These are phyloP conservation scores for Hedychridium roseum DNA, from an alignment of 2,888 invertebrate genomes.

Conservation along the genomic window DNA sequence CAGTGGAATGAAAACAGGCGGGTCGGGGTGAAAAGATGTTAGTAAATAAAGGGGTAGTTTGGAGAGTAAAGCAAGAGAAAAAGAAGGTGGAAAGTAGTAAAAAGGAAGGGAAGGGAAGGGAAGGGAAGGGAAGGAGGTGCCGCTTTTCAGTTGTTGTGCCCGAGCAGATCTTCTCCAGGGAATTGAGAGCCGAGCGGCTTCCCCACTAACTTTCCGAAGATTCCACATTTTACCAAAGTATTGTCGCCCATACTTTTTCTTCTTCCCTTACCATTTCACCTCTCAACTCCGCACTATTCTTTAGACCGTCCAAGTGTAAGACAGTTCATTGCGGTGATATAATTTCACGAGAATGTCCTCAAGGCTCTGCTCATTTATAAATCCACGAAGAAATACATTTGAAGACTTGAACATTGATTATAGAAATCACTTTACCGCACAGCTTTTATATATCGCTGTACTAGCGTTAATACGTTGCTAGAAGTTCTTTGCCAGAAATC, in stretches of 20 bases:
- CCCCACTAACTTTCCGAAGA: conserved; percentile 35
- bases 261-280: conserved; percentile 18
- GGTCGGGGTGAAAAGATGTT: too few relatives aligned
- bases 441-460: too few relatives aligned
- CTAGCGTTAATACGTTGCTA: too few relatives aligned
- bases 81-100: background rate
- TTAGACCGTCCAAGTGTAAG: background rate
- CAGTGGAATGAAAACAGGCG: too few relatives aligned
- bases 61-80: too few relatives aligned
- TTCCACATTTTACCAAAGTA: conserved; percentile 24
- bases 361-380: background rate
- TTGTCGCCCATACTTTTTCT: conserved; percentile 9
- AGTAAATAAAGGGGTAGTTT: too few relatives aligned
- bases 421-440: too few relatives aligned
- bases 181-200: conserved; percentile 15
- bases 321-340: background rate
- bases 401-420: too few relatives aligned
- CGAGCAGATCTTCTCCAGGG: conserved; percentile 9
- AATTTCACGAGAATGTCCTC: background rate
- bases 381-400: too few relatives aligned
- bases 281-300: background rate
- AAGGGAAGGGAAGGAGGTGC: conserved; percentile 2
- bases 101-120: background rate
- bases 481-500: too few relatives aligned
- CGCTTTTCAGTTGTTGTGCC: conserved; percentile 31